Evolutionary conservation across 2,797 vertebrate genomes (phyloP), one percentile per base, ranked within the genome.

Genomic region (Anabas testudineus): DNA sequence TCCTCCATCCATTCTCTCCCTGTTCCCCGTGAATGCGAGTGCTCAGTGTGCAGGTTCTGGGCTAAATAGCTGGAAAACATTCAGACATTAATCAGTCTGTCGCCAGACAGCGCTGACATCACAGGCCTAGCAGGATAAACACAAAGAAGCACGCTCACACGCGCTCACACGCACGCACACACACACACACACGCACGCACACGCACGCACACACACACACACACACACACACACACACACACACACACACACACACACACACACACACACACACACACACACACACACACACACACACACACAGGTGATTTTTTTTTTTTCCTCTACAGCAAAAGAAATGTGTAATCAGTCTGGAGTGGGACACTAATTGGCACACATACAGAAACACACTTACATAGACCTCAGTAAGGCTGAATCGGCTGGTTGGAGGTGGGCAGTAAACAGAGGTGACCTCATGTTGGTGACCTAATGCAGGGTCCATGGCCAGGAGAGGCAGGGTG

Each of bases 51-150:
- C 46, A 47, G 75, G 61, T 78, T 83, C 74, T 48, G 69, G 85
- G 79, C 63, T 88, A 90, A 92, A 86, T 84, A 76, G 82, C 83
- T 91, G 90, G 88, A 91, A 88, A 91, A 81, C 75, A 88, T 87
- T 90, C 91, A 92, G 88, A 86, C 92, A 93, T 92, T 93, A 94
- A 94, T 93, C 90, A 93, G 83, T 81, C 76, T 54, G 87, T 75
- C 86, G 88, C 81, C 87, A 93, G 93, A 93, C 88, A 66, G 84
- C 49, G 56, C 76, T 94, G 92, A 94, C 91, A 91, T 94, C 92
- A 91, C 83, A 89, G 76, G 59, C 62, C 67, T 14, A 37, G 49
- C 67, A 76, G 86, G 72, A 88, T 89, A 93, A 93, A 91, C 88
- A 82, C 63, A 4, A 60, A 71, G 53, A 57, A 76, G 54, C 71